These are phyloP conservation scores for Phalacrocorax carbo DNA, from an alignment of 2,113 vertebrate genomes.

Conservation along the genomic window DNA sequence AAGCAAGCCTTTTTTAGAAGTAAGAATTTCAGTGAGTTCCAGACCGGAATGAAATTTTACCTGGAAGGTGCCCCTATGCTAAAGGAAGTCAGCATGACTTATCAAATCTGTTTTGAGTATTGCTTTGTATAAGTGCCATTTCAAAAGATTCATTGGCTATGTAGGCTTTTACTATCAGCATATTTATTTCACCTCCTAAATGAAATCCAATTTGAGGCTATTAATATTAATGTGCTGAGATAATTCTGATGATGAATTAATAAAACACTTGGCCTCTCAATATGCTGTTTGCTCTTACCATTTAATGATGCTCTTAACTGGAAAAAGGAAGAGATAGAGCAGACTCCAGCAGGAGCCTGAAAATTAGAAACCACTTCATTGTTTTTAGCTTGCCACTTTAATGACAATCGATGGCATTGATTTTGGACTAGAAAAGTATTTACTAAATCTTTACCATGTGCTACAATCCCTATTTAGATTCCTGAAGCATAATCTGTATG, in stretches of 20 bases:
- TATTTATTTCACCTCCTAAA: conserved; percentile 86
- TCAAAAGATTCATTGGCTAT: conserved; percentile 40
- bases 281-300: conserved; percentile 84
- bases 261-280: conserved; percentile 83
- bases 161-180: conserved; percentile 75
- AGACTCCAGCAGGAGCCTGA: conserved; percentile 79
- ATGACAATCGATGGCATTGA: conserved; percentile 82
- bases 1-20: neutral
- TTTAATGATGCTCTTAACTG: conserved; percentile 82
- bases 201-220: conserved; percentile 87
- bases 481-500: conserved; percentile 39
- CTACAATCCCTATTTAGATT: conserved; percentile 67
- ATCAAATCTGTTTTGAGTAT: conserved; percentile 65
- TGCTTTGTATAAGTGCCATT: conserved; percentile 39
- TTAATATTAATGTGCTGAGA: conserved; percentile 90
- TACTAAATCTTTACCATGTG: conserved; percentile 76
- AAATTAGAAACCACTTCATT: conserved; percentile 79
- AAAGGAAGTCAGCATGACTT: conserved; percentile 55
- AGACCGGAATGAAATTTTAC: conserved; percentile 52
- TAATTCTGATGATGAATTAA: conserved; percentile 92
- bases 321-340: conserved; percentile 73
- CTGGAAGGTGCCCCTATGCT: conserved; percentile 35
- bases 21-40: conserved; percentile 24
- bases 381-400: conserved; percentile 78
- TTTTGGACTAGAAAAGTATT: conserved; percentile 73